Evolutionary conservation across 2,113 vertebrate species (phyloP).

Genomic region (Nymphicus hollandicus): DNA sequence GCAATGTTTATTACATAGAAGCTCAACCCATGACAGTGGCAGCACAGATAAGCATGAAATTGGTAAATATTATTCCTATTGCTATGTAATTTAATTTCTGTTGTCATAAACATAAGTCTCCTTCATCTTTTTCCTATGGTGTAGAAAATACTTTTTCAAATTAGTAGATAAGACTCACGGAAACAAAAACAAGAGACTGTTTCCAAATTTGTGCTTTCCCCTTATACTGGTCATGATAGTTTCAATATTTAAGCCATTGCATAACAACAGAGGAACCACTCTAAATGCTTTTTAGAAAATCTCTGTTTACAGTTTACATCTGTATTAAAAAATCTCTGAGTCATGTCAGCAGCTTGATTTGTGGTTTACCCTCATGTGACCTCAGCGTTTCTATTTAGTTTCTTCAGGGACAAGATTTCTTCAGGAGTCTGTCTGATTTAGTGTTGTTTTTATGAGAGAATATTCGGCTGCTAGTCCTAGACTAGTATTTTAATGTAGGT

Average conservation of each 20-base stretch:
- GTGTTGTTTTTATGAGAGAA: background rate
- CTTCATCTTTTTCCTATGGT: background rate
- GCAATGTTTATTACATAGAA: background rate
- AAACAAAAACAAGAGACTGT: background rate
- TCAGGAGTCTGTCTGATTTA: background rate
- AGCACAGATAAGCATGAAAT: background rate
- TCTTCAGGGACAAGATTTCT: background rate
- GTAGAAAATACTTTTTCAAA: background rate
- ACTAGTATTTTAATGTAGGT: background rate
- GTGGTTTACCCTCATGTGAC: background rate
- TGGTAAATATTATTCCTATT: background rate
- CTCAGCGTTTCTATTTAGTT: background rate
- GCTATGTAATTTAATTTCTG: background rate
- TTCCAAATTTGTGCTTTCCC: background rate
- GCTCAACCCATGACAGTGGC: background rate
- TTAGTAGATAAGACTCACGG: background rate
- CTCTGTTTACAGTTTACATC: background rate
- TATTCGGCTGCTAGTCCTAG: background rate
- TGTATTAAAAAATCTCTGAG: background rate
- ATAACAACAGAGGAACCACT: background rate
- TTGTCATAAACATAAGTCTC: background rate
- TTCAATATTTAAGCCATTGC: background rate
- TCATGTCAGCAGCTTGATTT: background rate
- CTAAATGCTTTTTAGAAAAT: background rate
- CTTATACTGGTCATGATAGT: background rate